These are phyloP conservation scores for Coracopsis vasa DNA, from an alignment of 2,113 vertebrate genomes.

Conservation along the genomic window DNA sequence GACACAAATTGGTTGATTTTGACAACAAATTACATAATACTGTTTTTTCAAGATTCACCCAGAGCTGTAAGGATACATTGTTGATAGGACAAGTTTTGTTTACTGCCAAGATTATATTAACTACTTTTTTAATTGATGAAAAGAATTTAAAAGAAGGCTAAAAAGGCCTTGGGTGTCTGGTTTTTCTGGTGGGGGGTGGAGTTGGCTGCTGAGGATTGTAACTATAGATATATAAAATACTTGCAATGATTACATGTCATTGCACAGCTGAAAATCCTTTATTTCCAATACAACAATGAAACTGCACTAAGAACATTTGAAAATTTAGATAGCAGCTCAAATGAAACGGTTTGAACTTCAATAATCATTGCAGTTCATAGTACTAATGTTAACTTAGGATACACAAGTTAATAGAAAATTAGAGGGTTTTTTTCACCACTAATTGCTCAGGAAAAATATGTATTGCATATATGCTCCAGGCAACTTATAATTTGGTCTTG, in stretches of 20 bases:
- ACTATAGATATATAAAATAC: not conserved
- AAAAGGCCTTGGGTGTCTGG: not conserved
- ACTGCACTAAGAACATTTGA: not conserved
- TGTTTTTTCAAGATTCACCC: not conserved
- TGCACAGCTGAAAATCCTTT: not conserved
- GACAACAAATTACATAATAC: not conserved
- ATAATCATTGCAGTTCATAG: not conserved
- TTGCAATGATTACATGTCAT: not conserved
- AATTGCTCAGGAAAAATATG: not conserved
- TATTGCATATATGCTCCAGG: not conserved
- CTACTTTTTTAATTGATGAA: not conserved
- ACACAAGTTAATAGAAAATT: not conserved
- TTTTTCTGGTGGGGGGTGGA: not conserved
- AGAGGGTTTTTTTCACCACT: not conserved
- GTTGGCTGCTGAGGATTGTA: not conserved
- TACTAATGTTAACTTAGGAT: not conserved
- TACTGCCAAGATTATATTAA: not conserved
- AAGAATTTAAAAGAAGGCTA: not conserved
- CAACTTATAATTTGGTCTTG: not conserved
- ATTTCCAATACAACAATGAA: not conserved
- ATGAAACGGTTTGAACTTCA: not conserved
- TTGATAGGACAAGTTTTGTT: not conserved
- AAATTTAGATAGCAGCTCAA: not conserved
- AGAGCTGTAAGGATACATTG: not conserved
- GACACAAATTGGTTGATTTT: not conserved